Evolutionary conservation across 2,888 invertebrate species (phyloP), one percentile per base, ranked within the genome.

Genomic region (Drepana falcataria): DNA sequence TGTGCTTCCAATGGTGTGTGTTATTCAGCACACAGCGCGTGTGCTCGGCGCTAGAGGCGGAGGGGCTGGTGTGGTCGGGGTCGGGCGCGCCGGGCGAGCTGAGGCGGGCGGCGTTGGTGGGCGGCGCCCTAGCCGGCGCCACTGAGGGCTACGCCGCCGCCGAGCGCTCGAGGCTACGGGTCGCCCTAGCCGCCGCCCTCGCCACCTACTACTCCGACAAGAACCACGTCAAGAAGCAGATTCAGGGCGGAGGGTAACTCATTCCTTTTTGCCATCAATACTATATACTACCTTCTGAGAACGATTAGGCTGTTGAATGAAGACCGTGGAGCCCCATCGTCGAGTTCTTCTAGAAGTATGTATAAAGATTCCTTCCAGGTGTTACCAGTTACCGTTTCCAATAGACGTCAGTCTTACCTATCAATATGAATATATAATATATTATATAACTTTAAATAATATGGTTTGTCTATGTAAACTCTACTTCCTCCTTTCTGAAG

Each of bases 161-260:
- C 53, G 98, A 99, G 88, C 91, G 93, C 0, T 93, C 95, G 56
- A 94, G 95, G 62, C 90, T 99, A 34, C 94, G 95, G 60, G 95
- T 96, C 21, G 95, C 95, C 66, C 95, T 96, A 66, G 91, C 95
- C 0, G 84, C 92, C 5, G 94, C 96, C 59, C 89, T 99, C 47
- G 95, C 95, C 56, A 93, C 94, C 56, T 99, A 97, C 81, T 99
- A 99, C 78, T 95, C 96, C 48, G 95, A 95, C 40, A 97, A 97
- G 80, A 96, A 96, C 68, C 99, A 99, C 83, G 96, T 97, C 68
- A 99, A 99, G 85, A 97, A 97, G 74, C 96, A 96, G 74, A 94
- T 98, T 47, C 97, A 97, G 76, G 94, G 95, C 40, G 96, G 97
- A 69, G 96, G 97, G 94, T 95, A 78, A 89, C 87, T 80, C 2